These are phyloP conservation scores for Argentina silus DNA, from an alignment of 2,797 vertebrate species.

Conservation along the genomic window DNA sequence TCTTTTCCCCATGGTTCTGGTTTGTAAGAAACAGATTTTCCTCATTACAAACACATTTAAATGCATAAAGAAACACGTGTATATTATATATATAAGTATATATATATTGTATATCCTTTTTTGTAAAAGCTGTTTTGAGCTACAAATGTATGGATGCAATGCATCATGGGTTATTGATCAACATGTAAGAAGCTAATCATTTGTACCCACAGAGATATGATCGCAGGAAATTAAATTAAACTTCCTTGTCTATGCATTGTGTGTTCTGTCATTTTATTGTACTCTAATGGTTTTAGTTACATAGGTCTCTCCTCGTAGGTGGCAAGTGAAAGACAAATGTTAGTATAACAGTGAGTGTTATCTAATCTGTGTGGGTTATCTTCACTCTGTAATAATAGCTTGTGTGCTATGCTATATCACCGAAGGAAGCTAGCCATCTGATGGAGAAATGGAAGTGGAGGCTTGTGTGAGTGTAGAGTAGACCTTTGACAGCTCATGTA, in stretches of 20 bases:
- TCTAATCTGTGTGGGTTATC: too few relatives aligned
- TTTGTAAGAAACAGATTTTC: conserved; percentile 52
- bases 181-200: conserved; percentile 75
- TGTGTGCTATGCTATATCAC: too few relatives aligned
- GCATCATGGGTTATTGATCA: conserved; percentile 82
- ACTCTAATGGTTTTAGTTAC: conserved; percentile 8
- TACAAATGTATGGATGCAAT: conserved; percentile 85
- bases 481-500: too few relatives aligned
- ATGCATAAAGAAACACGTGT: conserved; percentile 78
- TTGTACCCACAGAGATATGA: conserved; percentile 80
- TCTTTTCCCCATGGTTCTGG: conserved; percentile 60
- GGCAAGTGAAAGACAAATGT: too few relatives aligned
- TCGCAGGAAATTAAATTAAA: conserved; percentile 81
- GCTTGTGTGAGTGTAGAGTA: too few relatives aligned
- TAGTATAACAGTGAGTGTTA: too few relatives aligned
- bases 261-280: conserved; percentile 61
- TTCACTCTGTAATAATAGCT: too few relatives aligned
- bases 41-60: conserved; percentile 70
- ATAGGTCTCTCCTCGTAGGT: neutral
- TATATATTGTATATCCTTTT: conserved; percentile 81
- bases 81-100: conserved; percentile 79
- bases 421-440: too few relatives aligned
- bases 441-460: too few relatives aligned
- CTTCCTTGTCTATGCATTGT: conserved; percentile 86
- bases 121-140: conserved; percentile 84